Conservation (phyloP, 2,113 vertebrate genomes). For the Pteropus alecto region DNA sequence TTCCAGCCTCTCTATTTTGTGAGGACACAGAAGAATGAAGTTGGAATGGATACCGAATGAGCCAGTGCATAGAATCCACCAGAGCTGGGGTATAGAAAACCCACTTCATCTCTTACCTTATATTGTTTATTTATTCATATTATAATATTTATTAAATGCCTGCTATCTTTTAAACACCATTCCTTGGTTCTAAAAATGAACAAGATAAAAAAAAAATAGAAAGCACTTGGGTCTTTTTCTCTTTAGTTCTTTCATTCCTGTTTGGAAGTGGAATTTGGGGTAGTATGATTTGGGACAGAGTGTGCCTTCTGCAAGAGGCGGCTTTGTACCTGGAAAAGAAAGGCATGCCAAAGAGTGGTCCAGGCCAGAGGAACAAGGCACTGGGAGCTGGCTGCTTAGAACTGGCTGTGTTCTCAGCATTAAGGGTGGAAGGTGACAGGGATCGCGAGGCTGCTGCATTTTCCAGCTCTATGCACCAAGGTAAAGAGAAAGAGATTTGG, state of each 20-base stretch:
- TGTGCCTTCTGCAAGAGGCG: neutral
- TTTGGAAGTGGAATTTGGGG: neutral
- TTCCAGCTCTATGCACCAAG: neutral
- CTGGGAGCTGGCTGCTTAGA: neutral
- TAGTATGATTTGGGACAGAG: neutral
- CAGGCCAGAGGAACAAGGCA: fast-evolving
- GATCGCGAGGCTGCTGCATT: neutral
- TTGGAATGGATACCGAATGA: neutral
- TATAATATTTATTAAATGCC: neutral
- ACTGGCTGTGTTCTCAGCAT: neutral
- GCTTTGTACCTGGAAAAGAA: neutral
- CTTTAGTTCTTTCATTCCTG: neutral
- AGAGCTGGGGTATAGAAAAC: neutral
- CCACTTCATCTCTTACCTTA: neutral
- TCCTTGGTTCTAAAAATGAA: neutral
- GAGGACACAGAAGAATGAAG: neutral
- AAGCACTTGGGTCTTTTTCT: neutral
- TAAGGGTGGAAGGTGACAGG: neutral
- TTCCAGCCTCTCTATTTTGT: neutral
- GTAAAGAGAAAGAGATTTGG: neutral
- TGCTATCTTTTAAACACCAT: neutral
- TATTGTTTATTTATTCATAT: neutral
- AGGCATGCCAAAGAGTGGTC: neutral
- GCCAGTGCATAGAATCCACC: neutral
- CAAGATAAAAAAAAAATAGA: neutral